Conservation (phyloP, 1,140 invertebrate species). For the Ganaspis sp. region DNA sequence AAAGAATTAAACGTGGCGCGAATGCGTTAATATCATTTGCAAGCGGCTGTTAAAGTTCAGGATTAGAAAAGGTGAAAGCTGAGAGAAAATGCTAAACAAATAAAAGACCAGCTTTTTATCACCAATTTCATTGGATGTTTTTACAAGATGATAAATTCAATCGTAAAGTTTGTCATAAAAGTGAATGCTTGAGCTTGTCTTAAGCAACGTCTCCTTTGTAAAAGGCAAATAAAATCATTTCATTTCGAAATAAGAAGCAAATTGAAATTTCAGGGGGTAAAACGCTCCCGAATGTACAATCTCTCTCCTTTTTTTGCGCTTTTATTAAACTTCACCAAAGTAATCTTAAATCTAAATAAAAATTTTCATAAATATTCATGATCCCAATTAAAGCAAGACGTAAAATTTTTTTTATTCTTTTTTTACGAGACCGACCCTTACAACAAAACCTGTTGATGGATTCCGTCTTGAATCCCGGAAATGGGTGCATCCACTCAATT, state of each 20-base stretch:
- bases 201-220: not conserved
- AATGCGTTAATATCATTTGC: constrained; percentile 12
- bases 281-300: no score
- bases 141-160: constrained; percentile 13
- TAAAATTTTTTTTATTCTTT: not conserved
- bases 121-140: not conserved
- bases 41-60: not conserved
- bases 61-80: constrained; percentile 9
- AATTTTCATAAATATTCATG: not conserved
- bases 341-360: not conserved
- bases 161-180: constrained; percentile 6
- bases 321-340: not conserved
- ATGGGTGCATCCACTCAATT: constrained; percentile 27
- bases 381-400: not conserved
- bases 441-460: constrained; percentile 8
- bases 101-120: not conserved
- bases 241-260: not conserved
- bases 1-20: not conserved
- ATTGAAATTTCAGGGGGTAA: not conserved
- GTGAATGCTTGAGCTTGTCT: not conserved
- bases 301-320: not conserved
- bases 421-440: not conserved
- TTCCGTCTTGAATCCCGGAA: constrained; percentile 25
- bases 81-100: constrained; percentile 18
- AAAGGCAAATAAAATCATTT: not conserved